Base-by-base conservation (phyloP, 1,140 invertebrate species). In the Gonioctena quinquepunctata region DNA sequence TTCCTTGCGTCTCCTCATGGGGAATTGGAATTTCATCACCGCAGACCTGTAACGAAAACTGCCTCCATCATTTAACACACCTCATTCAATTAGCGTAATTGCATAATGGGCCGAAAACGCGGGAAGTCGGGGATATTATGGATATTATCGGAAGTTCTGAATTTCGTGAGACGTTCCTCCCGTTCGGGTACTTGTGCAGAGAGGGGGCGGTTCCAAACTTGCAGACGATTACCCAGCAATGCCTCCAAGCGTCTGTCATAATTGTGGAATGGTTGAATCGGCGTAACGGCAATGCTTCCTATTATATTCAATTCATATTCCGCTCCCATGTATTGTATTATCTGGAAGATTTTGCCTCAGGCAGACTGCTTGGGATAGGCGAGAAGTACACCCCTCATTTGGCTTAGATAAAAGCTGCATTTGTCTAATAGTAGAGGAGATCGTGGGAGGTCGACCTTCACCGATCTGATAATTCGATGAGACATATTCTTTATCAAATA, bases 301-400 rank as follows among this genome's bases (percentile, higher is more conserved):
- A 75, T 70, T 72, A 70, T 75, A 75, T 75, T 72, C 67, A 75
- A 75, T 75, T 75, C 70, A 73, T 72, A 70, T 73, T 72, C 68
- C 25, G 71, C 68, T 60, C 68, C 70, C 65, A 73, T 75, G 73
- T 75, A 75, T 75, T 75, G 70, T 75, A 65, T 72, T 70, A 73
- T 75, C 71, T 54, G 59, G 68, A 26, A 54, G 63, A 49, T 7
- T 66, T 54, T 48, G 23, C 63, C 61, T 63, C 21, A 18, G 49
- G 13, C 33, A 42, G 33, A 42, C 33, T 42, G 33, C 16, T n/a
- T 42, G 11, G n/a, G 13, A 42, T 42, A 42, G 33, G 33, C 33
- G 33, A 42, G 33, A 2, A n/a, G 33, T 0, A 8, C 13, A n/a
- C 8, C n/a, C n/a, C n/a, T n/a, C n/a, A n/a, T n/a, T n/a, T n/a